Conservation (phyloP, 2,888 invertebrate species). For the Rhaphigaster nebulosa region DNA sequence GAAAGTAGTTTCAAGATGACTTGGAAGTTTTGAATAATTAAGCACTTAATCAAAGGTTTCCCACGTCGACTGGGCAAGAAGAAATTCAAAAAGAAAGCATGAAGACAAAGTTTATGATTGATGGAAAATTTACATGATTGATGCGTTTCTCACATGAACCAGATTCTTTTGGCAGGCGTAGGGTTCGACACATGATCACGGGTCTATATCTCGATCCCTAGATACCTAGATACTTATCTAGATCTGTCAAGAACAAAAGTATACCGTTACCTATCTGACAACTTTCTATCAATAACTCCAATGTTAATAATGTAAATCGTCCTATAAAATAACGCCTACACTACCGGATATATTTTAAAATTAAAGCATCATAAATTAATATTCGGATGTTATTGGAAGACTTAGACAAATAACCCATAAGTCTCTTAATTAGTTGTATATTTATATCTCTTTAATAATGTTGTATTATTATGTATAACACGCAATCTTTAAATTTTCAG, state of each 20-base stretch:
- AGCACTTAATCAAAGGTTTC: not conserved
- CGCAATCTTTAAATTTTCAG: too few relatives aligned
- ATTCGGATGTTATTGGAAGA: too few relatives aligned
- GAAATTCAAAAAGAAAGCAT: not conserved
- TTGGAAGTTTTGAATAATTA: not conserved
- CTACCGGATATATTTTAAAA: too few relatives aligned
- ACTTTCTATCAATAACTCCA: slow-evolving; percentile 7
- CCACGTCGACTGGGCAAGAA: not conserved
- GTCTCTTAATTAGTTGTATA: too few relatives aligned
- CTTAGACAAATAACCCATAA: too few relatives aligned
- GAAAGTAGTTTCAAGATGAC: not conserved
- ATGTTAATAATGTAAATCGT: not conserved
- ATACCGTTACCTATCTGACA: not conserved
- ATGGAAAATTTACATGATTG: not conserved
- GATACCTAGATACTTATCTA: slow-evolving; percentile 19
- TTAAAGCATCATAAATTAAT: too few relatives aligned
- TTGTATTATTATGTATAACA: too few relatives aligned
- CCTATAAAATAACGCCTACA: not conserved
- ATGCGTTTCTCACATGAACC: not conserved
- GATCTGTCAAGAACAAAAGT: not conserved
- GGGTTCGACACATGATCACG: not conserved
- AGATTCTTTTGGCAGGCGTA: not conserved
- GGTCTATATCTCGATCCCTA: not conserved
- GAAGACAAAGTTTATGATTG: not conserved
- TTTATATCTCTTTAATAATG: too few relatives aligned